These are phyloP conservation scores for Reinhardtius hippoglossoides DNA, from an alignment of 2,113 vertebrate genomes.

Conservation along the genomic window DNA sequence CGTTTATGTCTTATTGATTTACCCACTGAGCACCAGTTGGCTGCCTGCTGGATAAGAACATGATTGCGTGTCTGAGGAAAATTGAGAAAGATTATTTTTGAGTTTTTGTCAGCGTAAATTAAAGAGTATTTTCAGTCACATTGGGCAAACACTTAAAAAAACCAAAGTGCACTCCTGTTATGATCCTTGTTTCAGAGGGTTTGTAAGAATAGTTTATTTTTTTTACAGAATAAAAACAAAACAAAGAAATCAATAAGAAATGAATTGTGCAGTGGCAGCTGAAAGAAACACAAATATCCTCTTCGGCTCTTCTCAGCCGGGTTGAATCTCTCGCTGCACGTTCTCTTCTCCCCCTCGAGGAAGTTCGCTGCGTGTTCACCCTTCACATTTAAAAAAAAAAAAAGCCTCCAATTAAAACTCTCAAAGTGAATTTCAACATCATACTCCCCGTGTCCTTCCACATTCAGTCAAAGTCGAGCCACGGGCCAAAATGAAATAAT, in stretches of 20 bases:
- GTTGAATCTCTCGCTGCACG: no score
- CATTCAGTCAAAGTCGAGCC: constrained; percentile 6
- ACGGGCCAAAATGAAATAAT: constrained; percentile 9
- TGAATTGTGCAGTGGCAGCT: background rate
- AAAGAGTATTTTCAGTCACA: background rate
- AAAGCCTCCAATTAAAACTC: background rate
- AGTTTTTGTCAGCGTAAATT: constrained; percentile 15
- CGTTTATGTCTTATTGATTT: constrained; percentile 18
- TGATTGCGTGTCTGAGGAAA: constrained; percentile 1
- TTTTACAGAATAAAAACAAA: constrained; percentile 29
- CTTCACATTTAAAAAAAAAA: background rate
- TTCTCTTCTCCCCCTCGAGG: no score
- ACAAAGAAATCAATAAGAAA: constrained; percentile 19
- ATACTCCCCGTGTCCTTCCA: constrained; percentile 6
- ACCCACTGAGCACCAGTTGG: background rate
- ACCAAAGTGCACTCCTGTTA: background rate
- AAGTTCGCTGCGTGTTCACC: no score
- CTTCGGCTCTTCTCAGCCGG: no score
- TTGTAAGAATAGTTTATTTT: background rate
- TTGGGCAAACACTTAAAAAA: constrained; percentile 1
- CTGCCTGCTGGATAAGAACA: background rate
- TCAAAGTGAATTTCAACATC: constrained; percentile 3
- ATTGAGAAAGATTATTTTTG: background rate
- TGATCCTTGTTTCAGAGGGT: background rate
- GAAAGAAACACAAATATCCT: no score